Evolutionary conservation across 2,797 vertebrate genomes (phyloP).

Genomic region (Xiphophorus birchmanni): DNA sequence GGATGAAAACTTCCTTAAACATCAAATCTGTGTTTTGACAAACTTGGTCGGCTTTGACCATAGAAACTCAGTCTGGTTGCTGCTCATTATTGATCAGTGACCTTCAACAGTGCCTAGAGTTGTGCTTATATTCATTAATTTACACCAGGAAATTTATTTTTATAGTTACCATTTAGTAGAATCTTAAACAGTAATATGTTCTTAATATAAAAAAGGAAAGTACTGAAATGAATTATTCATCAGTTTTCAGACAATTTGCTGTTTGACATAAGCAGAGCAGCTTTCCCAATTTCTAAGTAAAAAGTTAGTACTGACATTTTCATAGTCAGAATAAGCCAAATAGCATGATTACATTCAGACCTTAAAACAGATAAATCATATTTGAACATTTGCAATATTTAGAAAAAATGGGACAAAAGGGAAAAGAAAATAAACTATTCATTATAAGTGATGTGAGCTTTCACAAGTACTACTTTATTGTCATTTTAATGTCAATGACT

Average conservation of each 20-base stretch:
- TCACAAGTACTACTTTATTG: conserved; percentile 1
- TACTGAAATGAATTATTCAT: background rate
- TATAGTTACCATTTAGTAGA: background rate
- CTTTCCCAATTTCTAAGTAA: background rate
- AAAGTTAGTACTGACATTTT: background rate
- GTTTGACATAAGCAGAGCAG: background rate
- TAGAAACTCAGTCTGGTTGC: conserved; percentile 11
- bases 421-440: background rate
- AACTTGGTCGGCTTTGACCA: background rate
- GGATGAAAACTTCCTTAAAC: background rate
- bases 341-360: background rate
- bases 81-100: conserved; percentile 21
- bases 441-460: background rate
- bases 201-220: background rate
- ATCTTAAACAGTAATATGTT: background rate
- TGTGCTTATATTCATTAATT: background rate
- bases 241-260: background rate
- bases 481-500: background rate
- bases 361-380: background rate
- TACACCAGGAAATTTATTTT: background rate
- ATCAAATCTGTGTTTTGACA: background rate
- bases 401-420: background rate
- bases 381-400: background rate
- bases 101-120: background rate
- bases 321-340: background rate